These are phyloP conservation scores for Ormia ochracea DNA, from an alignment of 2,888 invertebrate species.

Conservation along the genomic window DNA sequence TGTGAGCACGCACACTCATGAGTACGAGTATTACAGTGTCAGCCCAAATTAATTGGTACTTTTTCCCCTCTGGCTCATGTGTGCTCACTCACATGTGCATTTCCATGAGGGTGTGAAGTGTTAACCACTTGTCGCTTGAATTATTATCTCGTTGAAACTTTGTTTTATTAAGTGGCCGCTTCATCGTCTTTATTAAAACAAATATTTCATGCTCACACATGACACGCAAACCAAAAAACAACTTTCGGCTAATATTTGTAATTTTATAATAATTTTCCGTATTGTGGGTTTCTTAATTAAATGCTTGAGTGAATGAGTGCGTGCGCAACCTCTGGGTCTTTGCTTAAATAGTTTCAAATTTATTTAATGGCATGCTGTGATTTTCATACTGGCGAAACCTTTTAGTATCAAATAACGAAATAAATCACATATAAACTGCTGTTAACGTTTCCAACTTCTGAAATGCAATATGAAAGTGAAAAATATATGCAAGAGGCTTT, in stretches of 20 bases:
- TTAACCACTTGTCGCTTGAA: constrained; percentile 53
- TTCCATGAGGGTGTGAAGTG: constrained; percentile 62
- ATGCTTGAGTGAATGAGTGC: not conserved
- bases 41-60: constrained; percentile 14
- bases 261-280: constrained; percentile 5
- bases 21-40: not conserved
- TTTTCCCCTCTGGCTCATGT: constrained; percentile 5
- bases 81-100: not conserved
- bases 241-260: constrained; percentile 35
- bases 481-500: no score
- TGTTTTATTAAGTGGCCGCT: constrained; percentile 63
- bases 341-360: constrained; percentile 27
- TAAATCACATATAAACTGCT: no score
- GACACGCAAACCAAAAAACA: constrained; percentile 45
- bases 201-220: constrained; percentile 43
- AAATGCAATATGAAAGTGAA: no score
- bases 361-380: constrained; percentile 46
- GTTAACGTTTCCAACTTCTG: no score
- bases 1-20: not conserved
- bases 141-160: constrained; percentile 63
- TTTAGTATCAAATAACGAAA: not conserved
- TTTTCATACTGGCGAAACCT: not conserved
- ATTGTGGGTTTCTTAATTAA: constrained; percentile 52
- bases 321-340: constrained; percentile 12
- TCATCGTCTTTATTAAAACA: constrained; percentile 51